Evolutionary conservation across 2,113 vertebrate species (phyloP).

Genomic region (Sitta europaea): DNA sequence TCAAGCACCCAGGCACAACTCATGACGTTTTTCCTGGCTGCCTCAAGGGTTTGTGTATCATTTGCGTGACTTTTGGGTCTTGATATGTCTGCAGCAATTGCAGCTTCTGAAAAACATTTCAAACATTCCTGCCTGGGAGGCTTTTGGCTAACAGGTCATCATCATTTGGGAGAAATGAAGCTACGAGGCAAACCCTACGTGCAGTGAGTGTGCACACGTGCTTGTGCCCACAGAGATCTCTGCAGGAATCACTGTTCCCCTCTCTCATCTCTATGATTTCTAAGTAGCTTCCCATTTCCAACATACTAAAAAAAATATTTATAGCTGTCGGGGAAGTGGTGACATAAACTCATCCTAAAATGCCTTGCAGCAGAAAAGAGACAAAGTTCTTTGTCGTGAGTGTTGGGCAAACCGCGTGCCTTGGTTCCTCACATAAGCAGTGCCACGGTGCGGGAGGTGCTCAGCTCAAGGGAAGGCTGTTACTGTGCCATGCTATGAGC

Average conservation of each 20-base stretch:
- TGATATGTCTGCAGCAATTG: conserved; percentile 45
- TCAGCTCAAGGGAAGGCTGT: not conserved
- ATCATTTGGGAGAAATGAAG: not conserved
- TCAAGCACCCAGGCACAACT: not conserved
- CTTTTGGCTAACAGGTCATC: conserved; percentile 44
- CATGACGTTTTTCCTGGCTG: not conserved
- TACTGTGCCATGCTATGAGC: rapidly evolving
- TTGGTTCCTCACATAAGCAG: not conserved
- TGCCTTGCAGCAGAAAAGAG: not conserved
- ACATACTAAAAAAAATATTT: not conserved
- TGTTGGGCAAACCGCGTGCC: not conserved
- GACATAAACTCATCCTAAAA: not conserved
- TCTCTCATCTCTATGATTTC: not conserved
- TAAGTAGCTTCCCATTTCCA: not conserved
- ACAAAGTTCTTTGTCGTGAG: not conserved
- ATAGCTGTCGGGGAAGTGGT: not conserved
- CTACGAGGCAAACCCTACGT: not conserved
- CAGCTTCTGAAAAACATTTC: conserved; percentile 55
- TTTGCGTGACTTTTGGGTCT: conserved; percentile 26
- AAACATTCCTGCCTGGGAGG: conserved; percentile 28
- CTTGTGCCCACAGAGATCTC: not conserved
- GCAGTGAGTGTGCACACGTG: not conserved
- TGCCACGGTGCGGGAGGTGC: rapidly evolving
- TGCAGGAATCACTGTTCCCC: not conserved
- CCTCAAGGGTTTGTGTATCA: conserved; percentile 21